Evolutionary conservation across 2,888 invertebrate species (phyloP).

Genomic region (Creontiades dilutus): DNA sequence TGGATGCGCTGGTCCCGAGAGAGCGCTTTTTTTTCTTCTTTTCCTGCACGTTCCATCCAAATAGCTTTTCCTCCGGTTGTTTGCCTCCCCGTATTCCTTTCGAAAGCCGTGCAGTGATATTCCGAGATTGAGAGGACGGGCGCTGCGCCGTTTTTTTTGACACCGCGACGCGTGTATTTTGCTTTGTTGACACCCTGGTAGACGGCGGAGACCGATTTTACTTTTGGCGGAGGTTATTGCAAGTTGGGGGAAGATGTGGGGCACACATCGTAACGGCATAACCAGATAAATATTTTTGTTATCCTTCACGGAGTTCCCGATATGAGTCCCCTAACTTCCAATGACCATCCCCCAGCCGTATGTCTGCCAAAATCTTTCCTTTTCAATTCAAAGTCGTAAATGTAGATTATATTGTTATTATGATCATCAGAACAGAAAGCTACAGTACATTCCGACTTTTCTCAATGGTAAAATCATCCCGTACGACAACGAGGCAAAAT

Average conservation of each 20-base stretch:
- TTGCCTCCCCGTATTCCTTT: constrained; percentile 11
- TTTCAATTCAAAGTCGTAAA: too few species aligned
- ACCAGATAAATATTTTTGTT: constrained; percentile 8
- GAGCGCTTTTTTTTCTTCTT: constrained; percentile 3
- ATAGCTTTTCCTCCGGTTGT: constrained; percentile 46
- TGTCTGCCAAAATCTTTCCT: too few species aligned
- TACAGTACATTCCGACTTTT: too few species aligned
- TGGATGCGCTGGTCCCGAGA: neutral
- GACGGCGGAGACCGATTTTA: neutral
- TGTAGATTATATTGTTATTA: too few species aligned
- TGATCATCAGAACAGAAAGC: too few species aligned
- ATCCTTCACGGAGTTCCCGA: neutral
- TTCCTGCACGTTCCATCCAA: constrained; percentile 47
- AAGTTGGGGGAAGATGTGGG: neutral
- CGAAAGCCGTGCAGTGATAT: constrained; percentile 10
- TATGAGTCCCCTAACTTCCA: too few species aligned
- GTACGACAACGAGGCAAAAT: too few species aligned
- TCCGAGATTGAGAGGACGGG: constrained; percentile 38
- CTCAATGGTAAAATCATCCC: too few species aligned
- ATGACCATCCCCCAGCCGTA: too few species aligned
- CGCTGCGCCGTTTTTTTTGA: neutral
- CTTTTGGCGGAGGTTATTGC: constrained; percentile 27
- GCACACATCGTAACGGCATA: neutral
- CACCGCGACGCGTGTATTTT: neutral
- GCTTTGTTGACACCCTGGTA: neutral